Evolutionary conservation across 1,140 invertebrate species (phyloP), one percentile per base, ranked within the genome.

Genomic region (Macrobrachium nipponense): DNA sequence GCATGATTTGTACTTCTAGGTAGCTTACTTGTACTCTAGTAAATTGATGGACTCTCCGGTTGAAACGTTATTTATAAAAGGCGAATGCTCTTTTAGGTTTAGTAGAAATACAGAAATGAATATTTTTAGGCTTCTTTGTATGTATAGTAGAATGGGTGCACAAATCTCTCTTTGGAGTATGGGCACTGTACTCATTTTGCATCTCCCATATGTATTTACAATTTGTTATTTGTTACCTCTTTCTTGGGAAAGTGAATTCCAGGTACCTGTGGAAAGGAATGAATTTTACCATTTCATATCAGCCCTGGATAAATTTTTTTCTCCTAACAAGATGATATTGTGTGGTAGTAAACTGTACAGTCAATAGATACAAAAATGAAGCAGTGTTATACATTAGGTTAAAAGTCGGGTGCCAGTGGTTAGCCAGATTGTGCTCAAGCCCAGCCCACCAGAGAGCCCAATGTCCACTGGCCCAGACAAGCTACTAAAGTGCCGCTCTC

Each of bases 401-500:
- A 76, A 58, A 58, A 76, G 73, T 76, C 73, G 59, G 73, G 73
- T 76, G 73, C 73, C 73, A 76, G 73, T 76, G 73, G 73, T 76
- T 51, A 76, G 73, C 73, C 73, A 18, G 84, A 68, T 58, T 68
- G 77, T 59, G n/a, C 76, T 59, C 73, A 70, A 73, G 66, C 68
- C 84, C 66, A 61, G 76, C 83, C 27, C 66, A 17, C 44, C 68
- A 62, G 58, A 61, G 84, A 70, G 66, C 61, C 76, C 82, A 85
- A 77, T 80, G 66, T 72, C 36, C 77, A 20, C 87, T 72, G 87
- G 87, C 87, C 85, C 79, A 82, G 86, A 82, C 80, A 82, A 82
- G 84, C 86, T 89, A 87, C 81, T 89, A 89, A 89, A 88, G 81
- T 85, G 80, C 86, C 84, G 66, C 84, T 87, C 86, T 89, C 86